These are phyloP conservation scores for Rhagonycha lutea DNA, from an alignment of 2,888 invertebrate species.

Conservation along the genomic window DNA sequence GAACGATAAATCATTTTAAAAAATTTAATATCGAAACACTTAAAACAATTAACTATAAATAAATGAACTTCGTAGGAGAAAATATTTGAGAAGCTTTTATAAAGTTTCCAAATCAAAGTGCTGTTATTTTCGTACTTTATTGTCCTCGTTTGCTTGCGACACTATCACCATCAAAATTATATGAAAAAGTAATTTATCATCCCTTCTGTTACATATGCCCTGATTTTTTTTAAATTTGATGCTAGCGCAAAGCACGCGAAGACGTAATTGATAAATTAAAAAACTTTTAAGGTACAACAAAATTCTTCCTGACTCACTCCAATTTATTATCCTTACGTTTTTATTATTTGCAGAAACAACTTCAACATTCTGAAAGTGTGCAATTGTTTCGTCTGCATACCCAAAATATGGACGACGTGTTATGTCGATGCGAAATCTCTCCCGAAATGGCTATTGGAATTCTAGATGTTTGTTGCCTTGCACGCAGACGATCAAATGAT, in stretches of 20 bases:
- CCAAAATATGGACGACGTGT: not conserved
- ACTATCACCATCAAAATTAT: not conserved
- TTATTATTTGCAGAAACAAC: not conserved
- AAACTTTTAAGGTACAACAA: not conserved
- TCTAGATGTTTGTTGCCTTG: not conserved
- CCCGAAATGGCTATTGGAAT: constrained; percentile 5
- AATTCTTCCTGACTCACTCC: not conserved
- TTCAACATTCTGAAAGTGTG: not conserved
- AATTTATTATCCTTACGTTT: not conserved
- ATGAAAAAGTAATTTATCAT: constrained; percentile 7
- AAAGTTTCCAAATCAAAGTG: not conserved
- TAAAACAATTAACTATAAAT: not conserved
- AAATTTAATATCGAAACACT: not conserved
- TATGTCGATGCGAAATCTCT: constrained; percentile 2
- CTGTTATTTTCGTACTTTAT: not conserved
- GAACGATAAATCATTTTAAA: not conserved
- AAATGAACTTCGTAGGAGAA: not conserved
- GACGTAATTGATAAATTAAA: not conserved
- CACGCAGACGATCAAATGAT: not conserved
- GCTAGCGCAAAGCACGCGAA: not conserved
- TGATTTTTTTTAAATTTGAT: constrained; percentile 1
- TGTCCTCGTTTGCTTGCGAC: not conserved
- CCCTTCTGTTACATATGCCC: not conserved
- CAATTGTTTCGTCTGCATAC: not conserved
- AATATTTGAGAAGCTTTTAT: not conserved